Evolutionary conservation across 2,888 invertebrate genomes (phyloP).

Genomic region (Volucella zonaria): DNA sequence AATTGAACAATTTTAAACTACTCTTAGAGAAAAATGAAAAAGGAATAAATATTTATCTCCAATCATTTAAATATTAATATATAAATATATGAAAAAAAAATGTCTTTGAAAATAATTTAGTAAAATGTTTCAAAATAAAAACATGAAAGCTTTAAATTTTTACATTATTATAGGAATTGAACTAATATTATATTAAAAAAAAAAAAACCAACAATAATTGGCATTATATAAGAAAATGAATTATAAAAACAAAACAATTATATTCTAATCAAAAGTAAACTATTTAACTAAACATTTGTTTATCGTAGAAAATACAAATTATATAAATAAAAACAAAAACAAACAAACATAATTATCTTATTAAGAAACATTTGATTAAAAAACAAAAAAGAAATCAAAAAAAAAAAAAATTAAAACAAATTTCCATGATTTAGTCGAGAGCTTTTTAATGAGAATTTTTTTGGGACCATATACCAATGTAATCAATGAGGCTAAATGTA

Average conservation of each 20-base stretch:
- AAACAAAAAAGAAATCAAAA: slow-evolving; percentile 18
- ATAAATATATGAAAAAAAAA: background rate
- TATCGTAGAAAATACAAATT: slow-evolving; percentile 44
- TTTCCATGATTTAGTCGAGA: slow-evolving; percentile 53
- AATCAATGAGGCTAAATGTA: slow-evolving; percentile 70
- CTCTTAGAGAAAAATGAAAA: slow-evolving; percentile 6
- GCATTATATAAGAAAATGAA: slow-evolving; percentile 39
- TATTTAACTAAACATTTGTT: slow-evolving; percentile 22
- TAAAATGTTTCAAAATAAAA: slow-evolving; percentile 45
- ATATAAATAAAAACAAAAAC: slow-evolving; percentile 6
- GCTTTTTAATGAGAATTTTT: slow-evolving; percentile 70
- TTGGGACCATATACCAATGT: slow-evolving; percentile 72
- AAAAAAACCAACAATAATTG: slow-evolving; percentile 38
- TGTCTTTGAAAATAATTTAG: slow-evolving; percentile 21
- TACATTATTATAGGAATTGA: slow-evolving; percentile 60
- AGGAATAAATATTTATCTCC: slow-evolving; percentile 16
- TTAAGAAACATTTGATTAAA: slow-evolving; percentile 25
- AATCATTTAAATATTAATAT: slow-evolving; percentile 1
- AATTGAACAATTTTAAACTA: slow-evolving; percentile 22
- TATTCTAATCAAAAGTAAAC: slow-evolving; percentile 47
- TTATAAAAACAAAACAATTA: background rate
- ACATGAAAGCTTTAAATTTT: slow-evolving; percentile 68
- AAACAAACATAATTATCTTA: slow-evolving; percentile 20
- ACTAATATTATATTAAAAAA: slow-evolving; percentile 31
- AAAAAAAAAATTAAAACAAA: slow-evolving; percentile 12